Base-by-base conservation (phyloP, 2,113 vertebrate species). In the Phrynosoma blainvillii region DNA sequence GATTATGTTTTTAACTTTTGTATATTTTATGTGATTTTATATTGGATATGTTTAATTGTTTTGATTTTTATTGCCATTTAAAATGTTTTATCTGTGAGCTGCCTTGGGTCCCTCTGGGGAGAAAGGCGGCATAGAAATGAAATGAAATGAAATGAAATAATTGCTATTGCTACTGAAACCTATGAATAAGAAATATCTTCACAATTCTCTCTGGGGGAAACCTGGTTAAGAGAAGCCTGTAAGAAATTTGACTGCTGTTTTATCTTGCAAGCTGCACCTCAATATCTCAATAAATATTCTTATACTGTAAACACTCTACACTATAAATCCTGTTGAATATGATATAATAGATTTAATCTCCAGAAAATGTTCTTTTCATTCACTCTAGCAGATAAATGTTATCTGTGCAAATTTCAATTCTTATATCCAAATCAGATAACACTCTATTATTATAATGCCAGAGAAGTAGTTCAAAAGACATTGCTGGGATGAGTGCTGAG, bases 341-440 rank as follows among this genome's bases (percentile, higher is more conserved):
- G 68, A 32, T 32, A 32, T 86, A 79, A 78, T 36, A 23, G 52
- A 86, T 47, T 79, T 78, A 86, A 86, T 86, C 62, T 86, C 30
- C 10, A 68, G 75, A 40, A 54, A 32, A 66, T 78, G 11, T 78
- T 85, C 42, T 8, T 77, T 86, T 78, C 47, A 79, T 62, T 76
- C 42, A 21, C 23, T 11, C 21, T 85, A 76, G 54, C 73, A 75
- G 54, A 30, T 65, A 66, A 77, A 66, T 47, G 84, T 62, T 85
- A 47, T 40, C 82, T 77, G 18, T 77, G 20, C 18, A 85, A 52
- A 30, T 30, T 54, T 71, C 18, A 81, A 4, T 59, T 56, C 30
- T 83, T 70, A 42, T 82, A 52, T 70, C 20, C n/a, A 84, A 74
- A 84, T 84, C 54, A 62, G 59, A 62, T 30, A 81, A 21, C 59